Evolutionary conservation across 2,888 invertebrate genomes (phyloP), one percentile per base, ranked within the genome.

Genomic region (Euzetes globulus): DNA sequence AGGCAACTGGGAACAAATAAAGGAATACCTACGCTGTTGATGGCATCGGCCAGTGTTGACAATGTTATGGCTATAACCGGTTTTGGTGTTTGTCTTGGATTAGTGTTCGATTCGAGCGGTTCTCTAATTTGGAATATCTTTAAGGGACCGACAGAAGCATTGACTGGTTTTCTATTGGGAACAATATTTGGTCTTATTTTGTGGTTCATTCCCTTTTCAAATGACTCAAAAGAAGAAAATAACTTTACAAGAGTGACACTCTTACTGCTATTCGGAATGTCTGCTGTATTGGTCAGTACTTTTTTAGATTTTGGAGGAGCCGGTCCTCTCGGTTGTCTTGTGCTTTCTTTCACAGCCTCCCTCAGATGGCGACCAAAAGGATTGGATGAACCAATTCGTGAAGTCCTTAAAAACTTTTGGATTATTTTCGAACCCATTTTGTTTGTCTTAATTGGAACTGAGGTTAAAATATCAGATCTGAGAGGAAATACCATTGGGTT

Each of bases 111-210:
- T 9, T 19, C 9, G 25, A 17, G 29, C 15, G 7, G 41, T 3
- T 25, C 19, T 41, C 2, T 78, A 1, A 52, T 79, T 4, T 77
- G 81, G 79, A 81, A 81, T 9, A 77, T 83, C 17, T 76, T 82
- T 22, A 81, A 81, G 74, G 82, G 83, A 9, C 83, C 83, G 0
- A 37, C 83, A n/a, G 84, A 84, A 72, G 82, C 82, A 9, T 17
- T 83, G 19, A 75, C 80, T 17, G 95, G 94, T 1, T 85, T 94
- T 68, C 88, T 87, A 1, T 91, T 91, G 77, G 79, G 79, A 47
- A 50, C 71, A 2, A 9, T 75, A 4, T 3, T 75, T 7, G 79
- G 79, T 13, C 33, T 82, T 1, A 60, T 83, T 55, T 13, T 55
- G 1, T 55, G 78, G 76, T 77, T 55, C 15, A 22, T 75, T 15